Conservation (phyloP, 23 tunicate genomes). For the Halocynthia aurantium region DNA sequence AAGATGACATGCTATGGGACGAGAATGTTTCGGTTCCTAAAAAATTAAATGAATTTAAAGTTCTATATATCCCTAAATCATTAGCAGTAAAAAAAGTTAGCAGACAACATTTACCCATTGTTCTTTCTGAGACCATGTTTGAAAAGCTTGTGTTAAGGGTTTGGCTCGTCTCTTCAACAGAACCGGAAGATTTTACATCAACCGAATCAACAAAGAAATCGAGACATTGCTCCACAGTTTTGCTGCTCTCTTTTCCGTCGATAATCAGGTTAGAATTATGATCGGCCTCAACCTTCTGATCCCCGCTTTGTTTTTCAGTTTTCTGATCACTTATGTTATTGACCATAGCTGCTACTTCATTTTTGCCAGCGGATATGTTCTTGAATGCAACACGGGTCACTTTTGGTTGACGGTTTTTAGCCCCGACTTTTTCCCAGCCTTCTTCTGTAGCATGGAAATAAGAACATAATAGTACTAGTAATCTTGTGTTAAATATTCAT, state of each 20-base stretch:
- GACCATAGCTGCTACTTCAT: not conserved
- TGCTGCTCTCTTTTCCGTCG: not conserved
- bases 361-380: not conserved
- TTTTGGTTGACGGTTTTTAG: conserved; percentile 27
- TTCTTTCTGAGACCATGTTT: conserved; percentile 40
- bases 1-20: conserved; percentile 1
- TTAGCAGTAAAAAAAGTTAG: not conserved
- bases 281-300: not conserved
- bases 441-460: conserved; percentile 19
- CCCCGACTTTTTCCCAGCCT: conserved; percentile 83
- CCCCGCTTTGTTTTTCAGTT: not conserved
- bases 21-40: not conserved
- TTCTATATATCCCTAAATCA: not conserved
- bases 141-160: conserved; percentile 22
- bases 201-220: conserved; percentile 12
- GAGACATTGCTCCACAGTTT: not conserved
- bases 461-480: not conserved
- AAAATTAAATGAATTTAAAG: not conserved
- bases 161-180: not conserved
- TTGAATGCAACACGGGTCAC: not conserved
- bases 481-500: not conserved
- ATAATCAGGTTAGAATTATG: not conserved
- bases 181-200: not conserved
- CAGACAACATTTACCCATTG: conserved; percentile 26
- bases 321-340: not conserved